phyloP scores from a whole-genome alignment of 2,113 vertebrate species.

The Spea multiplicata region DNA sequence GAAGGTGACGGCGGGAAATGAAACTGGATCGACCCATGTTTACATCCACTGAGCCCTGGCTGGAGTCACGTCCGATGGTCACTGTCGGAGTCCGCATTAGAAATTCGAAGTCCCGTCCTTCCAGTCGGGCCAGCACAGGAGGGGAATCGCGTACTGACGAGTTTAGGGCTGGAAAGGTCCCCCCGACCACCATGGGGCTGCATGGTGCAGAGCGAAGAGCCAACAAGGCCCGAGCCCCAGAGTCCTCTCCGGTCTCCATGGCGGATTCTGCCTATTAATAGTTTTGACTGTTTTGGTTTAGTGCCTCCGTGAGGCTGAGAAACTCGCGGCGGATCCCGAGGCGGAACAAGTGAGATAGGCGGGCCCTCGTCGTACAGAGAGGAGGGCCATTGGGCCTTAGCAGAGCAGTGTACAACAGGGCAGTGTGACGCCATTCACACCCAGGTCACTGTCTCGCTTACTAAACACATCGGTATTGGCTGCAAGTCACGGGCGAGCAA shows the following conservation, averaged over 20 bases:
- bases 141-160: conserved; percentile 60
- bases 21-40: conserved; percentile 97
- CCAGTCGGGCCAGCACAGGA: conserved; percentile 69
- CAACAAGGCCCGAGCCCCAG: conserved; percentile 82
- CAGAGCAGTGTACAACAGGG: no score
- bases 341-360: conserved; percentile 49
- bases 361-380: conserved; percentile 41
- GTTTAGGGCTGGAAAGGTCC: conserved; percentile 55
- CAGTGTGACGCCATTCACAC: no score
- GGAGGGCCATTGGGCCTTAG: neutral
- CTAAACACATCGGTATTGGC: no score
- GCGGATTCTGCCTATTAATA: conserved; percentile 65
- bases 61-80: conserved; percentile 94
- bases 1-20: conserved; percentile 93
- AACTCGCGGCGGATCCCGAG: conserved; percentile 55
- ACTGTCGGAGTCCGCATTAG: conserved; percentile 91
- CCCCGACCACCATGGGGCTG: conserved; percentile 73
- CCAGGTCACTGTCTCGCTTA: no score
- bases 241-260: conserved; percentile 84
- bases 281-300: conserved; percentile 36
- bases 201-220: conserved; percentile 85
- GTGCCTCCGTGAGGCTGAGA: conserved; percentile 11
- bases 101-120: conserved; percentile 89
- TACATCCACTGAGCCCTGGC: conserved; percentile 93
- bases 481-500: no score